These are phyloP conservation scores for Bos javanicus DNA, from an alignment of 2,113 vertebrate genomes.

Conservation along the genomic window DNA sequence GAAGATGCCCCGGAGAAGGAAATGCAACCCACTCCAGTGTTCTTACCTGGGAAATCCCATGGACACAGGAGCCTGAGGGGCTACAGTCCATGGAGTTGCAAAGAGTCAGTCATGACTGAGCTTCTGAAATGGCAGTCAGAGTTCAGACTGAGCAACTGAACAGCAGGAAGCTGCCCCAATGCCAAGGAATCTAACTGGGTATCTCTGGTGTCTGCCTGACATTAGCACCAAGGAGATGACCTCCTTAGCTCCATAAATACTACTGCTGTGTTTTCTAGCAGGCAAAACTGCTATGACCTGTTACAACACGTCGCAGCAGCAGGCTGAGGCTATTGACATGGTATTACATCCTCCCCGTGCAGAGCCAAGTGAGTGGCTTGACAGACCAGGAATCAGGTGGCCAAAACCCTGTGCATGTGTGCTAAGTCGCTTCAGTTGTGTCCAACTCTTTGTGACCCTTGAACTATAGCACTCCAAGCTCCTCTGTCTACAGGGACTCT, in stretches of 20 bases:
- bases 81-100: not conserved
- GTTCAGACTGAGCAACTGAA: not conserved
- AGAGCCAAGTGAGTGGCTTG: not conserved
- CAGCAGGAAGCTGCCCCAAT: not conserved
- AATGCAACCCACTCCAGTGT: not conserved
- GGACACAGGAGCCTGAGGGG: not conserved
- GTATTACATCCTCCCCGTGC: not conserved
- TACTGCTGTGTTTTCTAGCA: constrained; percentile 72
- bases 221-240: constrained; percentile 72
- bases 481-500: not conserved
- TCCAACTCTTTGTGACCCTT: not conserved
- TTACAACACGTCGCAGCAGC: constrained; percentile 64
- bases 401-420: not conserved
- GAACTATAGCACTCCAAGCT: not conserved
- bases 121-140: not conserved
- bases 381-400: not conserved
- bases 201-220: not conserved
- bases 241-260: constrained; percentile 67
- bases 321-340: constrained; percentile 58
- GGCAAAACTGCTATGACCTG: constrained; percentile 62
- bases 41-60: not conserved
- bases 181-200: not conserved
- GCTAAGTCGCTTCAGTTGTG: not conserved
- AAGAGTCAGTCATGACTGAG: not conserved
- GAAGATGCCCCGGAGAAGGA: not conserved